These are phyloP conservation scores for Tamandua tetradactyla DNA, from an alignment of 2,797 vertebrate species.

Conservation along the genomic window DNA sequence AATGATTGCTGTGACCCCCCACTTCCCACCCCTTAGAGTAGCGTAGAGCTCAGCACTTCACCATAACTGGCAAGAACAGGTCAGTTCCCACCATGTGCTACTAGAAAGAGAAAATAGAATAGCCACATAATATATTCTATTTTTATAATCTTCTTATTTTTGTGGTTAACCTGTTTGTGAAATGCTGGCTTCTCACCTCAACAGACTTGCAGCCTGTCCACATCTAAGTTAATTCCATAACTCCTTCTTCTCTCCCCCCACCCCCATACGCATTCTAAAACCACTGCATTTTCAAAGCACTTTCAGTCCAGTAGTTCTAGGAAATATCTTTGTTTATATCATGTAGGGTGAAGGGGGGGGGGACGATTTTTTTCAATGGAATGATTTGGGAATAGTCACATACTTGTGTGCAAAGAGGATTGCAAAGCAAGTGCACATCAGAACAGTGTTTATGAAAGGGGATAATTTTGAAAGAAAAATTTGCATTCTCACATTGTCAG, in stretches of 20 bases:
- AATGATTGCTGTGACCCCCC: conserved; percentile 86
- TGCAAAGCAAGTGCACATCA: conserved; percentile 86
- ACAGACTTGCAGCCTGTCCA: conserved; percentile 79
- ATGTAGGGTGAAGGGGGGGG: too few relatives aligned
- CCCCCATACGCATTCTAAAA: conserved; percentile 85
- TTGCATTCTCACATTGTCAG: conserved; percentile 80
- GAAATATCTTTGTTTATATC: conserved; percentile 86
- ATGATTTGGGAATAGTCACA: conserved; percentile 87
- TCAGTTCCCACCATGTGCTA: conserved; percentile 77
- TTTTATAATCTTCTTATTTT: conserved; percentile 89
- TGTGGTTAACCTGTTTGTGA: conserved; percentile 88
- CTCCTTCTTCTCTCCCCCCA: conserved; percentile 74
- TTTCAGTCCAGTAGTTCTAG: conserved; percentile 91
- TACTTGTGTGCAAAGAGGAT: conserved; percentile 83
- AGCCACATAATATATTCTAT: conserved; percentile 87
- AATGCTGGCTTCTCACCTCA: conserved; percentile 82
- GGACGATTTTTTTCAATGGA: conserved; percentile 83
- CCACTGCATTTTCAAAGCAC: conserved; percentile 97
- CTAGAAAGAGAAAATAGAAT: conserved; percentile 83
- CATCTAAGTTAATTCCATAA: too few relatives aligned
- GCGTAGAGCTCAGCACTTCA: conserved; percentile 86
- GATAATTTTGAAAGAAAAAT: conserved; percentile 76
- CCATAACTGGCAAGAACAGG: conserved; percentile 79
- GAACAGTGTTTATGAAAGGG: conserved; percentile 84
- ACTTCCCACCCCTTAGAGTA: conserved; percentile 77